These are phyloP conservation scores for Esox niger DNA, from an alignment of 2,113 vertebrate species.

Conservation along the genomic window DNA sequence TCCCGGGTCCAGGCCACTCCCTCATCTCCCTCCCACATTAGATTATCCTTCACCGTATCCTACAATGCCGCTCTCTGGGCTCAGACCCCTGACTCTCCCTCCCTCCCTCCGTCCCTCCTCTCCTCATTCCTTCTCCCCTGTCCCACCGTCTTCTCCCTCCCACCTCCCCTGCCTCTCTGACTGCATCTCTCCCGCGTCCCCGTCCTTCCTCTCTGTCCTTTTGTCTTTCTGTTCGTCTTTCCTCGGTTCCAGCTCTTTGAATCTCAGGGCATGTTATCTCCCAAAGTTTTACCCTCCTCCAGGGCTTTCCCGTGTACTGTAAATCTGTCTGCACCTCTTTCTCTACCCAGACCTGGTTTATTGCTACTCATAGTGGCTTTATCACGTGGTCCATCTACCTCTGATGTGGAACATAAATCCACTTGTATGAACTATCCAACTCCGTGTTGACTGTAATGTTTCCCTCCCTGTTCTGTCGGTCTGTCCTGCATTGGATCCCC, in stretches of 20 bases:
- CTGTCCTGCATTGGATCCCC: slow-evolving; percentile 78
- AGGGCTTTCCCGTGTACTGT: slow-evolving; percentile 28
- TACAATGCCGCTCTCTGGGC: slow-evolving; percentile 18
- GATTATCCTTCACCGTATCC: neutral
- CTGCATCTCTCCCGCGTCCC: neutral
- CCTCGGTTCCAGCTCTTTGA: neutral
- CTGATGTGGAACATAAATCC: neutral
- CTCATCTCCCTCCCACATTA: neutral
- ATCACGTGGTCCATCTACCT: neutral
- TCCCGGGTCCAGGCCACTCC: too few relatives aligned
- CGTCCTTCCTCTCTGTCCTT: neutral
- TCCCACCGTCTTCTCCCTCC: neutral
- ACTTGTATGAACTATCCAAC: neutral
- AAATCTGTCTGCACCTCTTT: slow-evolving; percentile 44
- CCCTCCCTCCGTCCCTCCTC: slow-evolving; percentile 15
- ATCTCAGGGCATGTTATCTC: neutral
- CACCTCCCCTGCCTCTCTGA: neutral
- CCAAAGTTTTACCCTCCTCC: slow-evolving; percentile 5
- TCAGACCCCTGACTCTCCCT: slow-evolving; percentile 19
- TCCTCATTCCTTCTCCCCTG: slow-evolving; percentile 41
- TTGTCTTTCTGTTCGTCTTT: neutral
- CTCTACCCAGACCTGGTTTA: neutral
- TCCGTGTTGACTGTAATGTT: neutral
- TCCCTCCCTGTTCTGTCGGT: slow-evolving; percentile 24
- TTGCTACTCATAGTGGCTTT: slow-evolving; percentile 11